Percentiles rank a stretch among this genome's conserved stretches.
phyloP scores from a whole-genome alignment of 2,888 invertebrate species.

The Helicoverpa assulta region DNA sequence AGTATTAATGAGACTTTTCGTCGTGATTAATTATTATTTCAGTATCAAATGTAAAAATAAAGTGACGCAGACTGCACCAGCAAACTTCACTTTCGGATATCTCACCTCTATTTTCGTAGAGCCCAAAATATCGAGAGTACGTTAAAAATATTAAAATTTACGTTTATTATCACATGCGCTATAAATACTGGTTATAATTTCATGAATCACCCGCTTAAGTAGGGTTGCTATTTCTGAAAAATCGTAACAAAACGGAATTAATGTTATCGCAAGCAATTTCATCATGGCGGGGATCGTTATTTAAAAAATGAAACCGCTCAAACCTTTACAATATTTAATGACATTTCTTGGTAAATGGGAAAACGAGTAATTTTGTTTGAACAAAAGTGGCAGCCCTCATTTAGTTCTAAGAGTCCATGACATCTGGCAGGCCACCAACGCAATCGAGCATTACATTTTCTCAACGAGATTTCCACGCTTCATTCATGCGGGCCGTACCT shows the following conservation, averaged over 20 bases:
- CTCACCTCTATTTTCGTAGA: constrained; percentile 29
- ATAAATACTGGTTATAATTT: constrained; percentile 17
- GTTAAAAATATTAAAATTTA: constrained; percentile 43
- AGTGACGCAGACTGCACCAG: constrained; percentile 20
- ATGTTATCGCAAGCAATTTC: constrained; percentile 35
- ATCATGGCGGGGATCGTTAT: constrained; percentile 1
- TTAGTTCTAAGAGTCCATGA: constrained; percentile 63
- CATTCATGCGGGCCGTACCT: constrained; percentile 62
- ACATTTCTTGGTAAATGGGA: constrained; percentile 27
- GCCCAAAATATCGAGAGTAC: constrained; percentile 37
- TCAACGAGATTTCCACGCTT: constrained; percentile 67
- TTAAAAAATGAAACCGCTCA: constrained; percentile 8
- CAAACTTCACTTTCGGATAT: constrained; percentile 34
- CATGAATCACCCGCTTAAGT: constrained; percentile 30
- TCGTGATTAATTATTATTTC: constrained; percentile 44
- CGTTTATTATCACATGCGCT: constrained; percentile 33
- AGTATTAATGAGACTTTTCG: constrained; percentile 30
- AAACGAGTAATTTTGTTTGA: constrained; percentile 36
- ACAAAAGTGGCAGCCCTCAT: constrained; percentile 55
- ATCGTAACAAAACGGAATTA: constrained; percentile 5
- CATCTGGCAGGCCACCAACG: constrained; percentile 65
- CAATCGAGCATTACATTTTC: constrained; percentile 66
- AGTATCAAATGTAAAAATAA: constrained; percentile 25
- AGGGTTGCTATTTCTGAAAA: constrained; percentile 16
- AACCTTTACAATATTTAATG: constrained; percentile 23